Conservation (phyloP, 2,888 invertebrate species). For the Ennomos fuscantarius region DNA sequence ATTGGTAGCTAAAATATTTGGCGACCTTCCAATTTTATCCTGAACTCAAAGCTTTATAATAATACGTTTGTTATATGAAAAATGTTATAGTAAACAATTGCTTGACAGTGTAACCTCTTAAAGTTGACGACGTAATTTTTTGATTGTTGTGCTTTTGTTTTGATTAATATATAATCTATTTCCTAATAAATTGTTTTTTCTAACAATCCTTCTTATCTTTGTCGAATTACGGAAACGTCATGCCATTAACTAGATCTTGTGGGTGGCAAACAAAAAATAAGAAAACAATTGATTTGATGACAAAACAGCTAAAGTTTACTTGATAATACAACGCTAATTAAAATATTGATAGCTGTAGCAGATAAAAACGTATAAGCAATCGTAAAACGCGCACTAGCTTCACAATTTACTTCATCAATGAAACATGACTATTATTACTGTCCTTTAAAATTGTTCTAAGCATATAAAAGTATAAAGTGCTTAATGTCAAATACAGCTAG, state of each 20-base stretch:
- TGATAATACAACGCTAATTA: background rate
- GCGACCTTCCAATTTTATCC: slow-evolving; percentile 10
- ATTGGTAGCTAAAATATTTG: slow-evolving; percentile 21
- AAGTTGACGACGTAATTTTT: too few relatives aligned
- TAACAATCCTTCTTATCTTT: background rate
- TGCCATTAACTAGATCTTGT: background rate
- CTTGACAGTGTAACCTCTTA: background rate
- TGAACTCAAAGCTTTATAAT: background rate
- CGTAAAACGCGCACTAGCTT: too few relatives aligned
- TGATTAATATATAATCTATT: background rate
- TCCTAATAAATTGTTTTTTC: background rate
- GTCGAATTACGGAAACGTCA: background rate
- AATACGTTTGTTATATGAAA: slow-evolving; percentile 4
- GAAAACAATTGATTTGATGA: slow-evolving; percentile 7
- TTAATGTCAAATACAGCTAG: too few relatives aligned
- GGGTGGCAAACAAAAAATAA: slow-evolving; percentile 5
- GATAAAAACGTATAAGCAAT: too few relatives aligned
- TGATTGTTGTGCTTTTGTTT: background rate
- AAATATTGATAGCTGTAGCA: too few relatives aligned
- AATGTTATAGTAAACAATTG: slow-evolving; percentile 5
- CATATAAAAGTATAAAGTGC: too few relatives aligned
- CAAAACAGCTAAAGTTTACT: slow-evolving; percentile 4
- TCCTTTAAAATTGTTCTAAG: too few relatives aligned
- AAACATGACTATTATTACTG: too few relatives aligned
- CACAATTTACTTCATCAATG: too few relatives aligned